Evolutionary conservation across 2,888 invertebrate species (phyloP), one percentile per base, ranked within the genome.

Genomic region (Stenodera caucasica): DNA sequence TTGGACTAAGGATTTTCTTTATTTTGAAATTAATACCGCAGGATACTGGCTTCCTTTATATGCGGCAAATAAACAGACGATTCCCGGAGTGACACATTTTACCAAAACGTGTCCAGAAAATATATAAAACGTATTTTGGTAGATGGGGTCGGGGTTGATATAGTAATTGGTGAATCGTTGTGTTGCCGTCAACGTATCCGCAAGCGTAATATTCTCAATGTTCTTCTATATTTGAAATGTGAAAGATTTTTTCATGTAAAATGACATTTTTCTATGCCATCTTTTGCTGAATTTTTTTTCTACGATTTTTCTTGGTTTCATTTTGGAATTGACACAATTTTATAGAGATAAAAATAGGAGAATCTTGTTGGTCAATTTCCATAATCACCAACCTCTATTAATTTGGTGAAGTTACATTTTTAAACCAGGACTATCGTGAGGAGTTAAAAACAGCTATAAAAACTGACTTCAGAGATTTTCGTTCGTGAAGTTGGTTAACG

Each of bases 141-240:
- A 45, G 56, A 55, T 62, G 58, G 55, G 56, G 59, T 57, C 45
- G 45, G 51, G 53, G 55, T 49, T 56, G 63, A 59, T 66, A 50
- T 53, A 57, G 64, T 64, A 66, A 66, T 62, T 66, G 64, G 61
- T 23, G 54, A 49, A 50, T 62, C 57, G 58, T 64, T 56, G 54
- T 55, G 23, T 45, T 45, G 21, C 45, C 45, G 45, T 45, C n/a
- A 23, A 12, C 61, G 50, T 61, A 54, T 56, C 57, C 59, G 54
- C 61, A 49, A 55, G 29, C 45, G 53, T 51, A 55, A 57, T 49
- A 52, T 33, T 55, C 32, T 26, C 33, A 53, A 60, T 55, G 60
- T 35, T 30, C 53, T 54, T 53, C 59, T 49, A 63, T 63, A 63
- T 63, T 60, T 63, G 63, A 60, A 63, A 63, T 63, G 63, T 49